A percentile compares a stretch with the other conserved stretches of the same genome.
Evolutionary conservation across 2,113 vertebrate genomes (phyloP).

Genomic region (Madoqua kirkii): DNA sequence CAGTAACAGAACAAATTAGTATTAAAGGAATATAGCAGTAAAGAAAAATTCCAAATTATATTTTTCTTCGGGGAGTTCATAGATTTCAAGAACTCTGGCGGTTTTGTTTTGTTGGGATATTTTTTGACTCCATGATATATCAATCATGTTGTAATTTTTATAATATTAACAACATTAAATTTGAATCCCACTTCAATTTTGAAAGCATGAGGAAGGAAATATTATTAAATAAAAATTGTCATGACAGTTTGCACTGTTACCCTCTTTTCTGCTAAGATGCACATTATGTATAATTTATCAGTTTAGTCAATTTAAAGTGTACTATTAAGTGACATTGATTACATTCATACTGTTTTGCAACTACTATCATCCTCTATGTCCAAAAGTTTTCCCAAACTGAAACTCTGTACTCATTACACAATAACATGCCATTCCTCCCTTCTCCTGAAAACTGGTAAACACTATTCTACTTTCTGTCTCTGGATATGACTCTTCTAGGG

Average conservation of each 20-base stretch:
- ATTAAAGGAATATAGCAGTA: not conserved
- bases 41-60: not conserved
- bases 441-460: not conserved
- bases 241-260: not conserved
- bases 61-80: not conserved
- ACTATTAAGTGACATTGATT: not conserved
- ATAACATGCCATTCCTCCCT: accelerated
- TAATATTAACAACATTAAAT: not conserved
- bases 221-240: not conserved
- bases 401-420: not conserved
- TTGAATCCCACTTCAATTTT: not conserved
- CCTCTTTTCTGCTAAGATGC: not conserved
- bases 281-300: not conserved
- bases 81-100: not conserved
- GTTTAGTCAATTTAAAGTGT: not conserved
- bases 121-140: not conserved
- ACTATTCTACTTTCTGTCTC: not conserved
- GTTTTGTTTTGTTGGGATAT: not conserved
- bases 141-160: not conserved
- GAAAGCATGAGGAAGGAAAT: not conserved
- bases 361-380: not conserved
- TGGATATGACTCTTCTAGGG: not conserved
- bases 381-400: not conserved
- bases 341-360: not conserved
- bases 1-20: not conserved